These are phyloP conservation scores for Drosophila bocki DNA, from an alignment of 1,140 invertebrate species.

Conservation along the genomic window DNA sequence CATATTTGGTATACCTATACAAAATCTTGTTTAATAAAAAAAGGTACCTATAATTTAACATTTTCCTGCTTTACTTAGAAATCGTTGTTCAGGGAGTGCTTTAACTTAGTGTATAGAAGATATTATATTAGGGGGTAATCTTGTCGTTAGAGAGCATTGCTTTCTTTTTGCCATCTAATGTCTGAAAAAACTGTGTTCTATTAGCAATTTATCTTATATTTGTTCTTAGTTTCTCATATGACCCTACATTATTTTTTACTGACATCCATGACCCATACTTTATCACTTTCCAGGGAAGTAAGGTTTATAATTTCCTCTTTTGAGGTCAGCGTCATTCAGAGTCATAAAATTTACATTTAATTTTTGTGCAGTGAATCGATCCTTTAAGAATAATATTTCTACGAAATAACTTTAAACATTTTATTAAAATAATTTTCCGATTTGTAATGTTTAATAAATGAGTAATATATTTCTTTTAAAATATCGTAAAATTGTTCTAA, in stretches of 20 bases:
- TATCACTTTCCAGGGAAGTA: neutral
- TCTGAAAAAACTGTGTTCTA: no score
- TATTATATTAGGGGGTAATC: no score
- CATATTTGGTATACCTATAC: neutral
- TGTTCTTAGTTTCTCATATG: neutral
- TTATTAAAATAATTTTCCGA: neutral
- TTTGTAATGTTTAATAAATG: neutral
- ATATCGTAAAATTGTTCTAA: neutral
- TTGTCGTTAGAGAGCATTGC: no score
- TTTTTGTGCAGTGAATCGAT: neutral
- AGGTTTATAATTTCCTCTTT: neutral
- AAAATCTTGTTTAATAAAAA: no score
- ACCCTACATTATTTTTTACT: neutral
- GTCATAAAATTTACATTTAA: neutral
- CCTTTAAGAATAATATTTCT: neutral
- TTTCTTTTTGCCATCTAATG: no score
- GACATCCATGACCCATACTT: neutral
- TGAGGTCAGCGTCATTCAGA: neutral
- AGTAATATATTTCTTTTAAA: no score
- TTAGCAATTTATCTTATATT: no score
- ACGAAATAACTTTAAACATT: neutral
- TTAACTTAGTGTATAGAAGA: no score
- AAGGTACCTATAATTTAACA: no score
- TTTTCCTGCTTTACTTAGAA: no score
- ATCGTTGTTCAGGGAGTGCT: no score